Base-by-base conservation (phyloP, 2,888 invertebrate genomes). In the Leucophenga montana region DNA sequence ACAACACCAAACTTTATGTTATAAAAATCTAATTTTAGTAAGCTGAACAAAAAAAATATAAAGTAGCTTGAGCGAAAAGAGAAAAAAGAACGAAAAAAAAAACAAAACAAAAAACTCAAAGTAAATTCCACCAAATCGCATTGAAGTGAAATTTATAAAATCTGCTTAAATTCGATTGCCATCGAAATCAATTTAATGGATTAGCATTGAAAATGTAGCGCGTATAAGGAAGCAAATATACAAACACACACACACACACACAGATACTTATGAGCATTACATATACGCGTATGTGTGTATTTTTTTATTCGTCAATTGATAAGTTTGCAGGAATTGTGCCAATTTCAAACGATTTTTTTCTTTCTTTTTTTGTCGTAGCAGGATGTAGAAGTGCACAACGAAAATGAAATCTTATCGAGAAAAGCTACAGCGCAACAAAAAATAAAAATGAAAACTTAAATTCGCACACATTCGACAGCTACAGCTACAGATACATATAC, bases 141-240 rank as follows among this genome's bases (percentile, higher is more conserved):
- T 57, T 57, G 27, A 57, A 27, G 20, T 22, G 57, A 57, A 57
- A 57, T 57, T 57, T 57, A 57, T 22, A 57, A 57, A 57, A 57
- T 57, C 75, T 77, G 82, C 82, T 84, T 78, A 82, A 83, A 82
- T 82, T 83, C 82, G 80, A 83, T 82, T 78, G 79, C 82, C 77
- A 80, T 74, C 77, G 75, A 78, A 83, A 79, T 83, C 84, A 84
- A 83, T 83, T 83, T 84, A 79, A 81, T 80, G 83, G 83, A 83
- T 83, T 83, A 83, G 83, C 82, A 75, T 74, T 57, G 22, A 54
- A 54, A 54, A 54, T 54, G 20, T 2, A 18, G 13, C 18, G 54
- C 1, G 13, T 18, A 54, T 22, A 54, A 18, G 18, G 18, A 18
- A 13, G 18, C 2, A 11, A 18, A 53, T 1, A 53, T 50, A 18